Base-by-base conservation (phyloP, 2,888 invertebrate species). In the Chaetogeoica ovagalla region DNA sequence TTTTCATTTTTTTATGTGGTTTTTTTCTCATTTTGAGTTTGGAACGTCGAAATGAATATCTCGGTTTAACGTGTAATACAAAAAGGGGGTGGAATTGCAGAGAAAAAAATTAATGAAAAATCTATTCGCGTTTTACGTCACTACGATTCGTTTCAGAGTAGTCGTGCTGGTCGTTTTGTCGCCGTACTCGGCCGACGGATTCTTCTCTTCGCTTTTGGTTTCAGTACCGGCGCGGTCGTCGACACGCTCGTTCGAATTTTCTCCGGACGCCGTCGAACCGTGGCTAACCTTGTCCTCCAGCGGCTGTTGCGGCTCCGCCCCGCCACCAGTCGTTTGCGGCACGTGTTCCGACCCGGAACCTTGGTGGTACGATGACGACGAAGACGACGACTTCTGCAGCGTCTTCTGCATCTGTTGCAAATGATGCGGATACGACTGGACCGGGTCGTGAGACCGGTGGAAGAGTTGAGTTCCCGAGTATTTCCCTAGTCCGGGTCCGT, bases 211-310 rank as follows among this genome's bases (percentile, higher is more conserved):
- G 21, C n/a, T 17, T 71, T 71, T 79, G 55, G 63, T 79, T 39
- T 79, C 71, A 23, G 43, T 4, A 30, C 30, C 30, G 30, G 2
- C 55, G 23, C 55, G 43, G 39, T 8, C 48, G 2, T 70, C 60
- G 69, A 13, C 59, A 37, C 66, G 66, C 19, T 69, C 79, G 63
- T 63, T 63, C 62, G 79, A 55, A 15, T 69, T 79, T 71, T 79
- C 79, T 19, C 23, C 63, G 23, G 79, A 79, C 23, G 55, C 55
- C 0, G 43, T 71, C 15, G 71, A 23, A 57, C 55, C 23, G 17
- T 70, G 60, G 39, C 79, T 43, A 2, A 79, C 71, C 55, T 79
- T 79, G 70, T 79, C 79, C 39, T 79, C 79, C 7, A 79, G n/a
- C 55, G 70, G 63, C 30, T 79, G 79, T 55, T 71, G 70, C 13